A percentile compares a stretch with the other conserved stretches of the same genome.
Conservation (phyloP, 2,113 vertebrate species). For the Trachemys scripta region DNA sequence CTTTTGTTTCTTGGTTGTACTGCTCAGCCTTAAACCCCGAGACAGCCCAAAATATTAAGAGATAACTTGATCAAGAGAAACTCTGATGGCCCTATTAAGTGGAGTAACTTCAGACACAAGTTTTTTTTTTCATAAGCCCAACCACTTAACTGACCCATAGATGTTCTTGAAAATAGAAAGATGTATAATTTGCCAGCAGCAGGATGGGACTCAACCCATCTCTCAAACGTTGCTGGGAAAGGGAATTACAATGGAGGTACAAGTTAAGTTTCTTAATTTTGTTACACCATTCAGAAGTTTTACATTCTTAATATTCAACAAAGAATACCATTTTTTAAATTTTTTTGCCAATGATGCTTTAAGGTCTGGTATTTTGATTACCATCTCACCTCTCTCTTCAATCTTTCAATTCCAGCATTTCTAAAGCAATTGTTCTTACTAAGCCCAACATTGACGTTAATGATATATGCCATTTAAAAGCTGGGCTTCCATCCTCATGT, state of each 20-base stretch:
- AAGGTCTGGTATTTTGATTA: not conserved
- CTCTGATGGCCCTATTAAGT: not conserved
- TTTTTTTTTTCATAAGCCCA: not conserved
- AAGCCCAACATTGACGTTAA: not conserved
- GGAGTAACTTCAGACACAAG: not conserved
- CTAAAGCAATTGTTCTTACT: not conserved
- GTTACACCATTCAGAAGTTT: accelerated
- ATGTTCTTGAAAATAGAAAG: not conserved
- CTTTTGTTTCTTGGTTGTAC: not conserved
- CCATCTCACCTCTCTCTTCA: not conserved
- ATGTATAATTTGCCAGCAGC: not conserved
- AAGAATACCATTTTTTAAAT: not conserved
- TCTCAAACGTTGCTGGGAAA: not conserved
- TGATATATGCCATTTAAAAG: not conserved
- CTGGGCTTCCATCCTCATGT: not conserved
- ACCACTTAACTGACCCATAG: not conserved
- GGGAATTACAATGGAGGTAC: not conserved
- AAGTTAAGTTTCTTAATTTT: not conserved
- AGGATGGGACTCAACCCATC: not conserved
- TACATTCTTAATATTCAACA: not conserved
- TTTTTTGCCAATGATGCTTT: not conserved
- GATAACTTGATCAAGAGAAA: not conserved
- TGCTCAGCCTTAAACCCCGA: not conserved
- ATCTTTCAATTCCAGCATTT: not conserved
- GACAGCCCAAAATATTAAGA: not conserved